Base-by-base conservation (phyloP, 2,888 invertebrate species). In the Taphrorychus bicolor region DNA sequence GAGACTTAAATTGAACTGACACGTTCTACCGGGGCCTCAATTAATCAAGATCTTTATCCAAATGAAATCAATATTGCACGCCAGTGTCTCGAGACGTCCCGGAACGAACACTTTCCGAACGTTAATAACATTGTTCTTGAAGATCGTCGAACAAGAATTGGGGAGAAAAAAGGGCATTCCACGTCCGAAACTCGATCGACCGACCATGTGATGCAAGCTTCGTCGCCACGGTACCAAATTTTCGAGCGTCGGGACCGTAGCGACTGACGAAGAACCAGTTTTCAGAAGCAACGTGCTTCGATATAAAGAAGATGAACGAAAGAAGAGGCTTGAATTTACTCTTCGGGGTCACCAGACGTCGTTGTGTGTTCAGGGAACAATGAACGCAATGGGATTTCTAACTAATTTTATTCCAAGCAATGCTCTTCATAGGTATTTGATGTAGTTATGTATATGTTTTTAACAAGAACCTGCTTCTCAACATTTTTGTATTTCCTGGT, bases 11-110 rank as follows among this genome's bases (percentile, higher is more conserved):
- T 69, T 69, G 65, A 65, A 69, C 69, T 69, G 69, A 69, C 69
- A 65, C 65, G 69, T 69, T 59, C 41, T 65, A 60, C 65, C 65
- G 57, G 45, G 60, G 53, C 61, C 61, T 61, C 69, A 49, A 69
- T 69, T 69, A 69, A 69, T 69, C 69, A 69, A 69, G 69, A 69
- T 69, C 58, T 57, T 69, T 65, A 69, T 69, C 69, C 64, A 69
- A 64, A 64, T 64, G 51, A 59, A 69, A 69, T 69, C 69, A 63
- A 63, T 69, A 69, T 59, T 57, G 59, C 52, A 69, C 32, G 52
- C 9, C 52, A 22, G 52, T 52, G 52, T 52, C 52, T 52, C 19
- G 52, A 18, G 52, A 52, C 52, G 19, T 14, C 52, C 52, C 45
- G 16, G 45, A 18, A 14, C 45, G 45, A 32, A 32, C 32, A 32